A percentile compares a stretch with the other conserved stretches of the same genome.
Evolutionary conservation across 64 coral and sea anemone species (phyloP).

Genomic region (Pocillopora verrucosa): DNA sequence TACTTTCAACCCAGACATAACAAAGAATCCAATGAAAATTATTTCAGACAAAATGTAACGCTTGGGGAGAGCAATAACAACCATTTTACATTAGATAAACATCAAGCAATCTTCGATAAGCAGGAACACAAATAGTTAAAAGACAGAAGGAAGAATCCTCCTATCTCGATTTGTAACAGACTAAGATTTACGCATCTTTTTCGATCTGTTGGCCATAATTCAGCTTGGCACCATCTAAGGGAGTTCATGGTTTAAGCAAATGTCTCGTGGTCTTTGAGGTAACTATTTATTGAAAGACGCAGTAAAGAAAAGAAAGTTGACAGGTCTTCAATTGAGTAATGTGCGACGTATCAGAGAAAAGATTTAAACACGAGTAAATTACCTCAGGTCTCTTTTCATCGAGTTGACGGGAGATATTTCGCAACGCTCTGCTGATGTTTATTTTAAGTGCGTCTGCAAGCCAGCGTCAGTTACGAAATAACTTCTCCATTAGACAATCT

Average conservation of each 20-base stretch:
- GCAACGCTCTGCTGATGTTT: too few species aligned
- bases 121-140: not conserved
- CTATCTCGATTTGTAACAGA: too few species aligned
- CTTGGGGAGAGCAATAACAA: conserved; percentile 39
- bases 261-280: not conserved
- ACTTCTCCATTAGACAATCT: too few species aligned
- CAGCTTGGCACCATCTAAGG: not conserved
- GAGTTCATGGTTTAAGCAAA: not conserved
- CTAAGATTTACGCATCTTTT: too few species aligned
- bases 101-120: not conserved
- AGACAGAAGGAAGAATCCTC: not conserved
- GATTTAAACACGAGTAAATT: too few species aligned
- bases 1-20: conserved; percentile 80
- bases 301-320: not conserved
- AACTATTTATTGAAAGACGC: conserved; percentile 26
- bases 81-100: not conserved
- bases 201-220: too few species aligned
- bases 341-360: not conserved
- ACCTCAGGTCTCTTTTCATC: too few species aligned
- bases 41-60: conserved; percentile 76
- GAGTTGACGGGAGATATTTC: too few species aligned
- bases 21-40: conserved; percentile 88
- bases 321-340: conserved; percentile 25
- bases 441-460: too few species aligned
- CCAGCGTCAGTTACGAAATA: too few species aligned